These are phyloP conservation scores for Cataglyphis cursor DNA, from an alignment of 2,888 invertebrate species.

Conservation along the genomic window DNA sequence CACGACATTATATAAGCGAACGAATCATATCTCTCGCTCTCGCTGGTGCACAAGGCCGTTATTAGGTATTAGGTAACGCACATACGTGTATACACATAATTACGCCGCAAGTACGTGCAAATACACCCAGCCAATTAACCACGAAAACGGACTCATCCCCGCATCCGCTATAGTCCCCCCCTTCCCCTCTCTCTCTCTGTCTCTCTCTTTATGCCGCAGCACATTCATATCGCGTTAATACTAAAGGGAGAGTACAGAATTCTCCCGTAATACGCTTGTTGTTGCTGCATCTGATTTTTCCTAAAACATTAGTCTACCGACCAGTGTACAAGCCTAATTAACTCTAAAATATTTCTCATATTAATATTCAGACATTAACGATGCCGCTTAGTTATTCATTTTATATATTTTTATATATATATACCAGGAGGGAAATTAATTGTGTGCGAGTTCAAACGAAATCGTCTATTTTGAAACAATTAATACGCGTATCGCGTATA, in stretches of 20 bases:
- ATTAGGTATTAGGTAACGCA: constrained; percentile 55
- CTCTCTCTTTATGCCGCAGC: constrained; percentile 53
- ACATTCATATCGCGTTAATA: constrained; percentile 49
- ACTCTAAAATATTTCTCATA: constrained; percentile 4
- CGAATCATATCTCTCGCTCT: constrained; percentile 47
- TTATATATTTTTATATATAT: too few species aligned
- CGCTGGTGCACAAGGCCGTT: constrained; percentile 47
- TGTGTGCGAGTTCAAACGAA: neutral
- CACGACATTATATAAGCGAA: constrained; percentile 46
- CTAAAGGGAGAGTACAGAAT: constrained; percentile 39
- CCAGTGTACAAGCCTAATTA: constrained; percentile 30
- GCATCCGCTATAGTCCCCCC: neutral
- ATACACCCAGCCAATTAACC: constrained; percentile 70
- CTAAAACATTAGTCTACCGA: constrained; percentile 34
- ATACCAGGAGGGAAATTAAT: neutral
- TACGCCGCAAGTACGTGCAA: constrained; percentile 59
- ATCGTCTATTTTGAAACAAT: neutral
- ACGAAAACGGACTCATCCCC: constrained; percentile 64
- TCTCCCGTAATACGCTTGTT: constrained; percentile 34
- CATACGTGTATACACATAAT: constrained; percentile 57
- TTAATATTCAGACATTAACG: neutral
- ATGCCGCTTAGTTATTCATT: neutral
- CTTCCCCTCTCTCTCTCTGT: neutral
- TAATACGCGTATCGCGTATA: neutral
- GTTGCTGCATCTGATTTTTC: constrained; percentile 5